These are phyloP conservation scores for Apus apus DNA, from an alignment of 2,113 vertebrate genomes.

Conservation along the genomic window DNA sequence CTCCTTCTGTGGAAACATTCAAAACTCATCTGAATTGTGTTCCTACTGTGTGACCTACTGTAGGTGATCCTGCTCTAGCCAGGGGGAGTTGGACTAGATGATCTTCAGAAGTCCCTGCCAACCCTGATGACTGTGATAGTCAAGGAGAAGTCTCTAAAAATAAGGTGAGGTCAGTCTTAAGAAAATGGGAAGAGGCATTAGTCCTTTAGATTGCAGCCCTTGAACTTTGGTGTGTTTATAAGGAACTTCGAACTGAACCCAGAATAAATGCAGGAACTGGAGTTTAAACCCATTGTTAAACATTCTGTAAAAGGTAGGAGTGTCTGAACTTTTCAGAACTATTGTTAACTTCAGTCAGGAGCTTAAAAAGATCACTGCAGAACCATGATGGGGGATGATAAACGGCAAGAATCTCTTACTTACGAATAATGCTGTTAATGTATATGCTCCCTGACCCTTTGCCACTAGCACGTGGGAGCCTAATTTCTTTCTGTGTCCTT, in stretches of 20 bases:
- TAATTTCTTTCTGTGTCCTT: neutral
- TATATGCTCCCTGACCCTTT: neutral
- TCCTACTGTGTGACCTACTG: too few relatives aligned
- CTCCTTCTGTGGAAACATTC: too few relatives aligned
- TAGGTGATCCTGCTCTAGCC: too few relatives aligned
- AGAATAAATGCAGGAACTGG: neutral
- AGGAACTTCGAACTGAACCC: neutral
- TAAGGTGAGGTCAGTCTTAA: neutral
- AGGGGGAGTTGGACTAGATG: too few relatives aligned
- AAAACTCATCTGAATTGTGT: too few relatives aligned
- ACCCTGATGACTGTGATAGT: too few relatives aligned
- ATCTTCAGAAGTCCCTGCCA: too few relatives aligned
- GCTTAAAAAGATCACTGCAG: neutral
- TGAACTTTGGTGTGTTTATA: neutral
- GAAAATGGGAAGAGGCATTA: neutral
- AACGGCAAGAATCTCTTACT: neutral
- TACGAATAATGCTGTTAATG: fast-evolving
- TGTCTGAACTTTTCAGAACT: neutral
- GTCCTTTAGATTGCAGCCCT: neutral
- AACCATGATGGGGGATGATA: fast-evolving
- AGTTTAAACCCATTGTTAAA: neutral
- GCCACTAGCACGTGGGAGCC: neutral
- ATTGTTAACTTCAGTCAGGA: neutral
- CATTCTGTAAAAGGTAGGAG: neutral
- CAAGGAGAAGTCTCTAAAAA: neutral